These are phyloP conservation scores for Nothura maculosa DNA, from an alignment of 2,797 vertebrate species.

Conservation along the genomic window DNA sequence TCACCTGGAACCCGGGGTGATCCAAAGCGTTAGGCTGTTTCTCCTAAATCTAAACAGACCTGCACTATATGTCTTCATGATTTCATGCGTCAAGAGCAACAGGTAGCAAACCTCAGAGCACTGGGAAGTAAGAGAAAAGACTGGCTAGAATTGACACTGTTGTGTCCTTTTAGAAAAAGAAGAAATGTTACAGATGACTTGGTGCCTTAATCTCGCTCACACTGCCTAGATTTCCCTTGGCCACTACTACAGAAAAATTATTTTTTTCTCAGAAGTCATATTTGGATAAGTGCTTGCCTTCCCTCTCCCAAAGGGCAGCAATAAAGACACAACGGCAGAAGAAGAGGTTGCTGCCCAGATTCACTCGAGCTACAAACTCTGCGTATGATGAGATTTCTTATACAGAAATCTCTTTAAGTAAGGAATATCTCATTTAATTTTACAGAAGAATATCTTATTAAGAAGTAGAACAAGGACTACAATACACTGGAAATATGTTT, in stretches of 20 bases:
- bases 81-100: not conserved
- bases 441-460: not conserved
- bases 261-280: not conserved
- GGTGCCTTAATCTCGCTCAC: not conserved
- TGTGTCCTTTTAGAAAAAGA: not conserved
- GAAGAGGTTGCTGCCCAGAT: not conserved
- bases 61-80: not conserved
- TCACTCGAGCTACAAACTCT: not conserved
- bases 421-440: slow-evolving; percentile 3
- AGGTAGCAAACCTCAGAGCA: not conserved
- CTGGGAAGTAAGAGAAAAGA: not conserved
- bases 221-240: not conserved
- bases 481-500: not conserved
- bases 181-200: not conserved
- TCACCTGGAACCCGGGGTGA: not conserved
- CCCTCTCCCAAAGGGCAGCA: not conserved
- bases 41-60: not conserved
- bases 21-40: not conserved
- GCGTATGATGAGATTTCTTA: not conserved
- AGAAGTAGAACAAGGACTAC: not conserved
- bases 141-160: not conserved
- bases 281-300: not conserved
- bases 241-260: not conserved
- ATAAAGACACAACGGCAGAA: not conserved
- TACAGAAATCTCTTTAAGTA: not conserved